These are phyloP conservation scores for Aphelenchoides fujianensis DNA, from an alignment of 1,140 invertebrate species.

Conservation along the genomic window DNA sequence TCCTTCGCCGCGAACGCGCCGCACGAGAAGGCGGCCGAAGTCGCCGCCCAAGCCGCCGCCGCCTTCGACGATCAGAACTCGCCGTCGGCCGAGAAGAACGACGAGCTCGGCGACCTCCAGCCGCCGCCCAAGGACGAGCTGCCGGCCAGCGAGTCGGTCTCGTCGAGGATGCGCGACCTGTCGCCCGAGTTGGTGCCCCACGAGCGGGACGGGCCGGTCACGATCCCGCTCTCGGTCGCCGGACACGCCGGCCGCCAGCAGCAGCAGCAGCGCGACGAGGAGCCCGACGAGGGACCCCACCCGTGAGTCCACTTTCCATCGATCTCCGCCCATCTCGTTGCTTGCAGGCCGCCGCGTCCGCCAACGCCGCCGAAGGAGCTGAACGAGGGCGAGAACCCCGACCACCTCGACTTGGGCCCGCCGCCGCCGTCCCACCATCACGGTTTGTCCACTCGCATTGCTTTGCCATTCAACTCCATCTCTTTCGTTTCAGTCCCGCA, in stretches of 20 bases:
- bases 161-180: slow-evolving; percentile 10
- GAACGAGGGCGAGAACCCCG: slow-evolving; percentile 22
- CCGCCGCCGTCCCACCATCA: slow-evolving; percentile 19
- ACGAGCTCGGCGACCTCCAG: slow-evolving; percentile 1
- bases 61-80: slow-evolving; percentile 24
- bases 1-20: slow-evolving; percentile 14
- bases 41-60: not conserved
- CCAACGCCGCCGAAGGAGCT: slow-evolving; percentile 30
- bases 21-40: not conserved
- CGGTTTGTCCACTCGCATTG: not conserved
- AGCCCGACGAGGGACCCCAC: slow-evolving; percentile 4
- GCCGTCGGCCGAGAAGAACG: slow-evolving; percentile 26
- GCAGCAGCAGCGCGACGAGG: slow-evolving; percentile 16
- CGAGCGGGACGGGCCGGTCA: slow-evolving; percentile 19
- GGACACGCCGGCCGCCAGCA: too few relatives aligned
- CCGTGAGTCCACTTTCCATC: slow-evolving; percentile 7
- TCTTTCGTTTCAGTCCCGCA: slow-evolving; percentile 19
- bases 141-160: not conserved
- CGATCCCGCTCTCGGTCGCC: slow-evolving; percentile 15
- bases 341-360: slow-evolving; percentile 17
- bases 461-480: not conserved
- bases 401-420: slow-evolving; percentile 18
- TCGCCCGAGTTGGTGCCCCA: slow-evolving; percentile 25
- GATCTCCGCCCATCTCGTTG: not conserved
- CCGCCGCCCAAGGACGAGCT: slow-evolving; percentile 4